A percentile compares a stretch with the other conserved stretches of the same genome.
Evolutionary conservation across 2,797 vertebrate species (phyloP).

Genomic region (Pseudopleuronectes americanus): DNA sequence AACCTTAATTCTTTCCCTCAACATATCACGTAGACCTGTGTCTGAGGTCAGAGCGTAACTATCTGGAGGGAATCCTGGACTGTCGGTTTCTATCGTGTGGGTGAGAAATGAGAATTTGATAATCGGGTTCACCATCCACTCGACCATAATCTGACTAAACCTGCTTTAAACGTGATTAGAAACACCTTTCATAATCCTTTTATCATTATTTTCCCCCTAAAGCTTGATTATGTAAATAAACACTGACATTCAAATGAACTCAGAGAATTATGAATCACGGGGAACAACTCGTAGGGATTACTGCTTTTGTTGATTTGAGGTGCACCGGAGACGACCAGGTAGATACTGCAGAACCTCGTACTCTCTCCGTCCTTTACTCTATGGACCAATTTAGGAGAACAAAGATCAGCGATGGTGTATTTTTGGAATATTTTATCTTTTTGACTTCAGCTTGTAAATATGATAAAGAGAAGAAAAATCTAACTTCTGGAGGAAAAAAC

Average conservation of each 20-base stretch:
- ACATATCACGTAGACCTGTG: constrained; percentile 8
- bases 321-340: constrained; percentile 42
- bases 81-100: constrained; percentile 8
- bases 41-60: constrained; percentile 20
- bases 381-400: constrained; percentile 62
- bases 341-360: constrained; percentile 46
- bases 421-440: constrained; percentile 44
- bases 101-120: constrained; percentile 33
- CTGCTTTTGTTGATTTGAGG: constrained; percentile 67
- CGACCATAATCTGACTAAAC: constrained; percentile 36
- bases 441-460: constrained; percentile 73
- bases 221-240: constrained; percentile 77
- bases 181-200: constrained; percentile 45
- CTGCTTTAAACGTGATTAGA: constrained; percentile 43
- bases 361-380: constrained; percentile 55
- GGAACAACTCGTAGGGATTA: constrained; percentile 59
- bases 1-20: constrained; percentile 28
- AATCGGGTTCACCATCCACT: constrained; percentile 43
- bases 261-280: constrained; percentile 51
- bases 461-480: not conserved
- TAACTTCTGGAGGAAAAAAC: constrained; percentile 8
- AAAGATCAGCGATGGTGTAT: constrained; percentile 55
- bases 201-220: constrained; percentile 6
- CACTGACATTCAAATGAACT: constrained; percentile 67
- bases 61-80: constrained; percentile 14